These are phyloP conservation scores for Hypocryptadius cinnamomeus DNA, from an alignment of 2,113 vertebrate genomes.

Conservation along the genomic window DNA sequence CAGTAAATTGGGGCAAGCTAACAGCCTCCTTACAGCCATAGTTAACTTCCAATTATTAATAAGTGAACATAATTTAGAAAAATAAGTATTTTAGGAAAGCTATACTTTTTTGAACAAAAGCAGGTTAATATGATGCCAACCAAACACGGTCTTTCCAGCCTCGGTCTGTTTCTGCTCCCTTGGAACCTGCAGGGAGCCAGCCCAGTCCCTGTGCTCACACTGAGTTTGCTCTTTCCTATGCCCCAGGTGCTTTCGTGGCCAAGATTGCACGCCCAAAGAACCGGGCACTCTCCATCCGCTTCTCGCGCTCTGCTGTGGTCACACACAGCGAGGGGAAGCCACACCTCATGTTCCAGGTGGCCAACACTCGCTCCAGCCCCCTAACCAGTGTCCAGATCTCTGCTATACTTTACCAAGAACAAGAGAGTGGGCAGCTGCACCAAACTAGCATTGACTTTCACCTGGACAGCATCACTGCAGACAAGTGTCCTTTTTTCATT, in stretches of 20 bases:
- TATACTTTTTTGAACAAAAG: not conserved
- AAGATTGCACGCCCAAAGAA: constrained; percentile 97
- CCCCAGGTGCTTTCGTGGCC: constrained; percentile 93
- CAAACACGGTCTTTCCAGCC: not conserved
- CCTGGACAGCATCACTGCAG: constrained; percentile 75
- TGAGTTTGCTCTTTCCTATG: not conserved
- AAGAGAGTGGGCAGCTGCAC: constrained; percentile 79
- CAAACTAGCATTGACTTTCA: constrained; percentile 90
- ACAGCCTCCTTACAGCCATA: not conserved
- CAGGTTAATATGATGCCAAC: not conserved
- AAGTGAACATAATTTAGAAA: not conserved
- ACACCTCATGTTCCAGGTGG: constrained; percentile 86
- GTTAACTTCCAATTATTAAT: not conserved
- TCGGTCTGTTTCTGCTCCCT: not conserved
- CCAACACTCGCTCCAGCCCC: constrained; percentile 84
- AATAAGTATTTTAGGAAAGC: not conserved
- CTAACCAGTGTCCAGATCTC: constrained; percentile 84
- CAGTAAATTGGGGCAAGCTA: not conserved
- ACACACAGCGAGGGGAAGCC: constrained; percentile 79
- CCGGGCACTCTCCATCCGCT: constrained; percentile 85
- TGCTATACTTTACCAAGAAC: constrained; percentile 88
- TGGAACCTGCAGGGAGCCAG: not conserved
- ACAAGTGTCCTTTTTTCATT: constrained; percentile 87
- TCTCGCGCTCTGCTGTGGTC: constrained; percentile 85
- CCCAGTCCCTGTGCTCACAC: not conserved